Evolutionary conservation across 2,113 vertebrate genomes (phyloP).

Genomic region (Edolisoma coerulescens): DNA sequence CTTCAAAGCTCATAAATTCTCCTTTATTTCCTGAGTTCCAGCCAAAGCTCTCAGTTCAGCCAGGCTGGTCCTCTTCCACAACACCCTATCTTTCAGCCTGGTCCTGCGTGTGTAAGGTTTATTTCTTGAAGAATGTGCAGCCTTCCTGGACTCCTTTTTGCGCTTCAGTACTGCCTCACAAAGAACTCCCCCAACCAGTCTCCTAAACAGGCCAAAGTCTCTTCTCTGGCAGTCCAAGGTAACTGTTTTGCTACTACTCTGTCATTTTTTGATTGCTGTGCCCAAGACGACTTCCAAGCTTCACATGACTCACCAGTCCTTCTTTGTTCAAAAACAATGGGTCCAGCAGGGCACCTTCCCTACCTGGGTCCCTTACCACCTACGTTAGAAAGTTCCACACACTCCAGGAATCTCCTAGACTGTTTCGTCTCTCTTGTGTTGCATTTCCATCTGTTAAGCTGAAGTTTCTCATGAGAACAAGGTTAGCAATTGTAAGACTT

Average conservation of each 20-base stretch:
- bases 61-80: neutral
- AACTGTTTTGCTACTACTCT: neutral
- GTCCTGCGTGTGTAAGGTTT: neutral
- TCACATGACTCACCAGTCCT: neutral
- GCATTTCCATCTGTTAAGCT: neutral
- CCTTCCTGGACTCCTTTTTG: neutral
- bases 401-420: neutral
- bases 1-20: neutral
- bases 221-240: neutral
- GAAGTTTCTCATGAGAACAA: neutral
- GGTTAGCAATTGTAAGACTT: fast-evolving
- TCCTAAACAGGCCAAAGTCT: neutral
- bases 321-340: neutral
- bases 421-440: neutral
- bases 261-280: neutral
- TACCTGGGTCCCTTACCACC: neutral
- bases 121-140: neutral
- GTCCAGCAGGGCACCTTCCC: neutral
- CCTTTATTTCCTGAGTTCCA: neutral
- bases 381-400: neutral
- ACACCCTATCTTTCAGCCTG: neutral
- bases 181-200: neutral
- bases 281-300: fast-evolving
- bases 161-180: fast-evolving
- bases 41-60: neutral